Evolutionary conservation across 2,888 invertebrate genomes (phyloP).

Genomic region (Platycheirus rosarum): DNA sequence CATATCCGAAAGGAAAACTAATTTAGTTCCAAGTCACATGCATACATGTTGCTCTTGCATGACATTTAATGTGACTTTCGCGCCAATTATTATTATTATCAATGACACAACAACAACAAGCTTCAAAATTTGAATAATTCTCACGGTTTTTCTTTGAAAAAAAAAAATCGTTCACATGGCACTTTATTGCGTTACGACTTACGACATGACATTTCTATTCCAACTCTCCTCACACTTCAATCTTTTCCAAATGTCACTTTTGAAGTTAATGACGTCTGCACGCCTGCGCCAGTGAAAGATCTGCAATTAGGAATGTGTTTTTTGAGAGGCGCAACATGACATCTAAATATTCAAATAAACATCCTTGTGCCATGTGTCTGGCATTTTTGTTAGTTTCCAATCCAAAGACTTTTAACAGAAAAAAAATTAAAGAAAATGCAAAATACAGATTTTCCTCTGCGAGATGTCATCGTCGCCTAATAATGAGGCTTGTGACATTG

Average conservation of each 20-base stretch:
- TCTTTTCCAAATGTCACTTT: background rate
- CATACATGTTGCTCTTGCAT: conserved; percentile 20
- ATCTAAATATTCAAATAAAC: conserved; percentile 63
- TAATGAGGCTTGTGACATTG: conserved; percentile 63
- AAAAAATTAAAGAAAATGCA: no score
- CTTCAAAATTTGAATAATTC: conserved; percentile 64
- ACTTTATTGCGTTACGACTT: conserved; percentile 51
- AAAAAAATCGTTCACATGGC: conserved; percentile 11
- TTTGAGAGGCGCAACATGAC: conserved; percentile 27
- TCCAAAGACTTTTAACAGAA: conserved; percentile 4
- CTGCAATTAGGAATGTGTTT: conserved; percentile 38
- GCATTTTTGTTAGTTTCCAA: background rate
- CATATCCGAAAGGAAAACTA: conserved; percentile 55
- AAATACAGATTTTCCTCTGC: conserved; percentile 43
- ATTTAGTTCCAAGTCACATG: conserved; percentile 13
- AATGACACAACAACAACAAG: conserved; percentile 32
- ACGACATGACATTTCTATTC: background rate
- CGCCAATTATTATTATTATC: conserved; percentile 62
- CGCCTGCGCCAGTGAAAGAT: conserved; percentile 1
- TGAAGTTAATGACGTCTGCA: conserved; percentile 38
- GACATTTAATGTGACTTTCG: conserved; percentile 61
- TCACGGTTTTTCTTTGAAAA: conserved; percentile 57
- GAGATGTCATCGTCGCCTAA: background rate
- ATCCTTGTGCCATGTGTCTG: conserved; percentile 56
- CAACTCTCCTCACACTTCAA: conserved; percentile 10